These are phyloP conservation scores for Goniozus legneri DNA, from an alignment of 1,140 invertebrate species.

Conservation along the genomic window DNA sequence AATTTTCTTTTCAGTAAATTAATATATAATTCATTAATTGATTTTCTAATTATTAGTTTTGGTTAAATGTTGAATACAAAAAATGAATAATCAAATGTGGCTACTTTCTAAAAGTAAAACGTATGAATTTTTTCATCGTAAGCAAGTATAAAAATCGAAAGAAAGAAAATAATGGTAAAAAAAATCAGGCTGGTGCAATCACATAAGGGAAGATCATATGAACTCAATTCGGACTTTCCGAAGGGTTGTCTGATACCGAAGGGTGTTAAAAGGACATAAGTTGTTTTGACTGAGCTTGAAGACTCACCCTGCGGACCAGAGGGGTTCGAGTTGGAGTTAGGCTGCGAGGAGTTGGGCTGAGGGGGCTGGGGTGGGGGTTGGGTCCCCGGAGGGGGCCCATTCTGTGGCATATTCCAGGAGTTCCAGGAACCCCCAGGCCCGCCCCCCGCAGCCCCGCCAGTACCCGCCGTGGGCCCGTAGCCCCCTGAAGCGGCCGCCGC, in stretches of 20 bases:
- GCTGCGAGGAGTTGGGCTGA: conserved; percentile 56
- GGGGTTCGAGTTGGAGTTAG: conserved; percentile 55
- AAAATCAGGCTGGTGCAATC: no score
- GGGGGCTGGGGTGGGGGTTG: conserved; percentile 53
- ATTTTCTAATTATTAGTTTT: no score
- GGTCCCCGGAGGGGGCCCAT: conserved; percentile 55
- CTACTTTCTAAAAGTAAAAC: no score
- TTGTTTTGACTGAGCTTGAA: conserved; percentile 43
- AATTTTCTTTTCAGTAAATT: no score
- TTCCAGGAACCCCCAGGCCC: conserved; percentile 59
- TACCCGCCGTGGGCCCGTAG: conserved; percentile 53
- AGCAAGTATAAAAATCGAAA: no score
- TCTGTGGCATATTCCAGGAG: conserved; percentile 59
- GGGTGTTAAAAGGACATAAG: conserved; percentile 36
- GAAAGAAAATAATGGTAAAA: no score
- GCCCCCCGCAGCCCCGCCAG: conserved; percentile 55
- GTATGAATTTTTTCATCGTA: no score
- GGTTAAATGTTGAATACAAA: no score
- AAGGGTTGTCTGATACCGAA: conserved; percentile 25
- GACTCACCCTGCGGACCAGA: conserved; percentile 57
- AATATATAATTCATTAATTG: no score
- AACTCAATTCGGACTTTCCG: no score
- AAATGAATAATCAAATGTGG: no score
- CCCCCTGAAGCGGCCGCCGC: conserved; percentile 53
- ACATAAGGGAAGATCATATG: no score